Conservation (phyloP, 1,140 invertebrate species). For the Pseudomyrmex pallidus region DNA sequence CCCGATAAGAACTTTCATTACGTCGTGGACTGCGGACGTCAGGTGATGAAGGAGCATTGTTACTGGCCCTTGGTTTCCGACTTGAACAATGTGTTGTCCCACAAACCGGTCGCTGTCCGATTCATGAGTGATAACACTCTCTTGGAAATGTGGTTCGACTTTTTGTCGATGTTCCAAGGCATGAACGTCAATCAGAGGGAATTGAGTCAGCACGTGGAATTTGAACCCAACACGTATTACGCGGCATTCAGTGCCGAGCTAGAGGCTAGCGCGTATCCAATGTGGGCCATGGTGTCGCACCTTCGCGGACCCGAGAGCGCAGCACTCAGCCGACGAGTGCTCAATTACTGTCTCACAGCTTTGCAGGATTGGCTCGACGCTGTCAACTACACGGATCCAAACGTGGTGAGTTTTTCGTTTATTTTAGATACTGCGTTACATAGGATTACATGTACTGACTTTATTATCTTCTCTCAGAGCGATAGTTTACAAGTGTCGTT, state of each 20-base stretch:
- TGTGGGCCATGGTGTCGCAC: conserved; percentile 98
- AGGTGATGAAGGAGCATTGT: conserved; percentile 98
- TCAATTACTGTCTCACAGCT: conserved; percentile 90
- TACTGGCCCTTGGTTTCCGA: conserved; percentile 99
- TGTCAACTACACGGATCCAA: conserved; percentile 90
- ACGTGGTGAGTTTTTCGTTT: conserved; percentile 86
- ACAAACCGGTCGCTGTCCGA: conserved; percentile 94
- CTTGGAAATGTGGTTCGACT: conserved; percentile 97
- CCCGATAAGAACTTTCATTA: conserved; percentile 92
- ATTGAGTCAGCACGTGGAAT: conserved; percentile 96
- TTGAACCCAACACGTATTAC: conserved; percentile 98
- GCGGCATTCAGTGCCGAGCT: conserved; percentile 98
- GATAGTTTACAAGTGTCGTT: conserved; percentile 96
- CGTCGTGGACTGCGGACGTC: conserved; percentile 96
- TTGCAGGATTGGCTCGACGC: conserved; percentile 95
- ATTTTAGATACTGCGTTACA: neutral
- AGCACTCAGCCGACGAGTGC: conserved; percentile 90
- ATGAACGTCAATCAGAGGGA: conserved; percentile 98
- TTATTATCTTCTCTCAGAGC: conserved; percentile 85
- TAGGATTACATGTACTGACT: conserved; percentile 13
- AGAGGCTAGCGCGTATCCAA: conserved; percentile 97
- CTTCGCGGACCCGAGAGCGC: conserved; percentile 90
- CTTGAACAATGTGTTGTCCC: conserved; percentile 98
- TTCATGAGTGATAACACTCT: conserved; percentile 95
- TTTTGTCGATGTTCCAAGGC: conserved; percentile 97